A percentile compares a stretch with the other conserved stretches of the same genome.
Conservation (phyloP, 1,140 invertebrate species). For the Elymnias hypermnestra region DNA sequence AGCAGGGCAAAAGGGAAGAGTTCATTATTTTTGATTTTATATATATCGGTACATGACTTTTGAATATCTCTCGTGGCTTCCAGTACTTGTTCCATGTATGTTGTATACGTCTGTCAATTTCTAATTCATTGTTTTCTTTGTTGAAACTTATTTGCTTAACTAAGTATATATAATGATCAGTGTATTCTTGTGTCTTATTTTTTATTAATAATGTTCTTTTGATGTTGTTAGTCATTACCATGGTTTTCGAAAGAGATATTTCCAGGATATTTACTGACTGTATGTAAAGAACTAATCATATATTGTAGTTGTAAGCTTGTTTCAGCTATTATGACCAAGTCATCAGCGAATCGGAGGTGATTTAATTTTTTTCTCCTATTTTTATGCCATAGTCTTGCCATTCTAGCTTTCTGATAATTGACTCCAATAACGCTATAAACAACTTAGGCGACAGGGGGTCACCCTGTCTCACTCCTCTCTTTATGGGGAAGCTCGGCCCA, state of each 20-base stretch:
- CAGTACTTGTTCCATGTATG: constrained; percentile 21
- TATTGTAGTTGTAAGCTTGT: background rate
- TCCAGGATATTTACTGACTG: background rate
- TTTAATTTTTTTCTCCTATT: background rate
- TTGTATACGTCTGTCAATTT: constrained; percentile 16
- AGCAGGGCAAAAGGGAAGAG: too few relatives aligned
- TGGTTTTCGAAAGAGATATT: constrained; percentile 12
- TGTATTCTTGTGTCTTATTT: constrained; percentile 8
- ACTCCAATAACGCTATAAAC: too few relatives aligned
- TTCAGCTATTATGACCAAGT: background rate
- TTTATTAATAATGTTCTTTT: constrained; percentile 1
- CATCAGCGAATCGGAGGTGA: constrained; percentile 3
- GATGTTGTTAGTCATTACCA: constrained; percentile 17
- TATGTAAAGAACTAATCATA: background rate
- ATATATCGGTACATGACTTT: too few relatives aligned
- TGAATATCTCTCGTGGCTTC: too few relatives aligned
- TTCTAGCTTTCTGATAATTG: too few relatives aligned
- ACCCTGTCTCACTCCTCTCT: too few relatives aligned
- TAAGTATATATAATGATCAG: constrained; percentile 18
- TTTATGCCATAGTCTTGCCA: too few relatives aligned
- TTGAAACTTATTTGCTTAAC: constrained; percentile 21
- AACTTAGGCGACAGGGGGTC: too few relatives aligned
- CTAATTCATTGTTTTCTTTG: constrained; percentile 7
- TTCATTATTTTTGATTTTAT: too few relatives aligned
- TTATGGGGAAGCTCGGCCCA: too few relatives aligned